Evolutionary conservation across 1,140 invertebrate genomes (phyloP).

Genomic region (Meteorus sp.): DNA sequence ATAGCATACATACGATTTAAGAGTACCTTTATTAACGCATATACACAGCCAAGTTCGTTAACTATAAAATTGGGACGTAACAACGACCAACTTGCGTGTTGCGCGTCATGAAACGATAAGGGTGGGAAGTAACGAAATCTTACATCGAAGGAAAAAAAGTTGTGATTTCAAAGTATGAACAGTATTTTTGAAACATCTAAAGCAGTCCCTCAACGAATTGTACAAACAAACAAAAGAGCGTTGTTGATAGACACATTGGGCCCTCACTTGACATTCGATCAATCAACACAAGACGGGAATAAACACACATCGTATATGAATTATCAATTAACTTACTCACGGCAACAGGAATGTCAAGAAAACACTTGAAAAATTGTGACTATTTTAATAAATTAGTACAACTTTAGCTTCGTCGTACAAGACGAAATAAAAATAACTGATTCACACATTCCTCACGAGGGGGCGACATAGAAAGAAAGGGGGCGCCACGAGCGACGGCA

Average conservation of each 20-base stretch:
- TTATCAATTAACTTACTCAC: conserved; percentile 24
- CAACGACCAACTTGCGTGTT: no score
- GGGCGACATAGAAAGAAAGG: conserved; percentile 36
- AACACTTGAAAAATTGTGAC: conserved; percentile 43
- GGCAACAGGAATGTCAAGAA: conserved; percentile 30
- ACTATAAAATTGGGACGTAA: no score
- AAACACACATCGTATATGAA: conserved; percentile 49
- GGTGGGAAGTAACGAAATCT: no score
- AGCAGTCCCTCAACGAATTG: conserved; percentile 9
- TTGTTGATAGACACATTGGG: background rate
- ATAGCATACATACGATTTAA: conserved; percentile 9
- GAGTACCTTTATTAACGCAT: conserved; percentile 1
- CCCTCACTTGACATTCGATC: background rate
- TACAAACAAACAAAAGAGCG: conserved; percentile 24
- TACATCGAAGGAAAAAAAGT: background rate
- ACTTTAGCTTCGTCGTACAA: conserved; percentile 50
- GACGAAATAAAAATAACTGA: conserved; percentile 52
- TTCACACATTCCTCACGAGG: conserved; percentile 53
- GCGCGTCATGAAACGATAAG: background rate
- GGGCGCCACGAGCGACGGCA: conserved; percentile 17
- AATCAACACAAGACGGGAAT: background rate
- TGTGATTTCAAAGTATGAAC: background rate
- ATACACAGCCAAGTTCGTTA: no score
- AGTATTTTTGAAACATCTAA: conserved; percentile 9
- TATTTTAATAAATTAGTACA: conserved; percentile 55